Conservation (phyloP, 2,888 invertebrate species). For the Nephrotoma guestfalica region DNA sequence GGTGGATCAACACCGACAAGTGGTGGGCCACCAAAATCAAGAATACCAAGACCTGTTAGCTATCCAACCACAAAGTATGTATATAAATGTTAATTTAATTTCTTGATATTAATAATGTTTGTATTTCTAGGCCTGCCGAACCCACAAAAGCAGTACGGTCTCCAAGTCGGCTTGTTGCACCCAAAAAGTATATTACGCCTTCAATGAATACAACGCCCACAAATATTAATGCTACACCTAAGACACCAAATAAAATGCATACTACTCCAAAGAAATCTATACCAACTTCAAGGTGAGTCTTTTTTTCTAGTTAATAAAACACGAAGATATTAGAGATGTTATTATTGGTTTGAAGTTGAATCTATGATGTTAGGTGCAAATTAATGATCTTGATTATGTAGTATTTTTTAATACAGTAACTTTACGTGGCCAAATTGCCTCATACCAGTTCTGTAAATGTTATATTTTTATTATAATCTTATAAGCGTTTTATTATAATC, state of each 20-base stretch:
- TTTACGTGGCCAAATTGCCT: too few relatives aligned
- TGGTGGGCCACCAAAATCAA: slow-evolving; percentile 25
- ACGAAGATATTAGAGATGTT: slow-evolving; percentile 4
- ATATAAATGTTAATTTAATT: background rate
- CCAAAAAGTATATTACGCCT: slow-evolving; percentile 28
- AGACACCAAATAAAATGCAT: slow-evolving; percentile 16
- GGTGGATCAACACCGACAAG: slow-evolving; percentile 32
- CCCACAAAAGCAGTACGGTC: slow-evolving; percentile 24
- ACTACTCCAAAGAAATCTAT: slow-evolving; percentile 29
- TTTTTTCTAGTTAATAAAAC: too few relatives aligned
- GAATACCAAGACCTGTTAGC: slow-evolving; percentile 32
- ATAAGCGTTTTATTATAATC: too few relatives aligned
- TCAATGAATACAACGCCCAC: slow-evolving; percentile 8
- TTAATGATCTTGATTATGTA: too few relatives aligned
- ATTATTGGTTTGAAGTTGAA: background rate
- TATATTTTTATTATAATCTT: too few relatives aligned
- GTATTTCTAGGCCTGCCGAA: slow-evolving; percentile 14
- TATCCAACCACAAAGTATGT: slow-evolving; percentile 33
- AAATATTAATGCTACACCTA: slow-evolving; percentile 7
- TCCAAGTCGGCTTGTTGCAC: slow-evolving; percentile 30
- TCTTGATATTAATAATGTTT: slow-evolving; percentile 5
- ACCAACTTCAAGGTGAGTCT: slow-evolving; percentile 25
- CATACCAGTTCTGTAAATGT: too few relatives aligned
- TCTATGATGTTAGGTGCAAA: too few relatives aligned
- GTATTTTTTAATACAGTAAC: too few relatives aligned